Evolutionary conservation across 1,140 invertebrate species (phyloP).

Genomic region (Drosophila pachea): DNA sequence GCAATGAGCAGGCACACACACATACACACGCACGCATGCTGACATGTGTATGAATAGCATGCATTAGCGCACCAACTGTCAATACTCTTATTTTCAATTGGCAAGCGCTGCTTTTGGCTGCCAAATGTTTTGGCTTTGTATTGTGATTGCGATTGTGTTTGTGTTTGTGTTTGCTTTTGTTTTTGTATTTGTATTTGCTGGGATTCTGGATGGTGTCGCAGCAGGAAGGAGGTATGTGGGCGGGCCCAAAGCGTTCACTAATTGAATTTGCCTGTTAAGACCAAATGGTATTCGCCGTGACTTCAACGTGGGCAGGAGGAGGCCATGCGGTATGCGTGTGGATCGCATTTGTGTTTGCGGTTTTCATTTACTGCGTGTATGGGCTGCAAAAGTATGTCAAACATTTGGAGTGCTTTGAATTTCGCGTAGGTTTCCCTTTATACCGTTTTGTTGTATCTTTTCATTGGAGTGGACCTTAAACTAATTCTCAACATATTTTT

Average conservation of each 20-base stretch:
- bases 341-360: constrained; percentile 1
- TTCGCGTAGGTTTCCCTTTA: constrained; percentile 1
- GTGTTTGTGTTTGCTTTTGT: constrained; percentile 32
- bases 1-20: constrained; percentile 2
- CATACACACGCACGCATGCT: background rate
- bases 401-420: constrained; percentile 10
- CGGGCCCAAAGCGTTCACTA: constrained; percentile 44
- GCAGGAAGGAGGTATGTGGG: constrained; percentile 19
- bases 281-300: constrained; percentile 24
- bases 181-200: background rate
- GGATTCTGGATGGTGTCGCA: background rate
- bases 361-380: background rate
- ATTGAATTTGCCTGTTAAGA: constrained; percentile 60
- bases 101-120: constrained; percentile 34
- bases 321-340: constrained; percentile 10
- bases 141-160: background rate
- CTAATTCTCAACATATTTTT: constrained; percentile 4
- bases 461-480: constrained; percentile 9
- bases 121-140: constrained; percentile 39
- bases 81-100: constrained; percentile 55
- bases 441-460: background rate
- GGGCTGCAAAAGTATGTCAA: constrained; percentile 29
- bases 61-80: constrained; percentile 62
- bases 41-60: constrained; percentile 2
- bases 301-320: constrained; percentile 38